Base-by-base conservation (phyloP, 2,113 vertebrate genomes). In the Equus przewalskii region DNA sequence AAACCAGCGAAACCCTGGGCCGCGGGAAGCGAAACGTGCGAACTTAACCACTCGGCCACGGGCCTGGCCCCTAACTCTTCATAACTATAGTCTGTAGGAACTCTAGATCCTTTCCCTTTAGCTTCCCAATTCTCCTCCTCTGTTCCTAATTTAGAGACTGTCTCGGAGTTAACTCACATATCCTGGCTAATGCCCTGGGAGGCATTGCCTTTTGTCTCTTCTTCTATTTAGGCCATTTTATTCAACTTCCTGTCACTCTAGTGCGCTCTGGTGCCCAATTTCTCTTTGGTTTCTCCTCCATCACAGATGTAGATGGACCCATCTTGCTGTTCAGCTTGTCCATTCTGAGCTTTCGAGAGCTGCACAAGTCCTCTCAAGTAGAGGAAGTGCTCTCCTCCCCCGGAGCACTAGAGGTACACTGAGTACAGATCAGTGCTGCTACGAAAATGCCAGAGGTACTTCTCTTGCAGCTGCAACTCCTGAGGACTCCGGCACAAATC, bases 151-250 rank as follows among this genome's bases (percentile, higher is more conserved):
- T 51, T 41, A 46, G 15, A 75, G 41, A 62, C 5, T 54, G 9
- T 19, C 0, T 69, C 21, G 21, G 36, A 60, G 30, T 13, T 51
- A 33, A 54, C 60, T 44, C 13, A 1, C 30, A 1, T 24, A 1
- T 21, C 7, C 14, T n/a, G 76, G 44, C 44, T 58, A 4, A 49
- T 56, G 7, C 24, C 67, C 30, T 33, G 56, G 13, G 22, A 9
- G 30, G 30, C 30, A 3, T 44, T 67, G 41, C 41, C 46, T 1
- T 79, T 89, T 78, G 26, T 95, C 24, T 69, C 2, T 84, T 33
- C 73, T 80, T 73, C 36, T 67, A 4, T 85, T 72, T 30, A 49
- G 22, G 41, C 19, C 18, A 8, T 13, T 69, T 88, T 22, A 62
- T 13, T 89, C n/a, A 94, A 2, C 56, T 46, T 67, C 14, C 13